Base-by-base conservation (phyloP, 2,888 invertebrate genomes). In the Nymphalis urticae region DNA sequence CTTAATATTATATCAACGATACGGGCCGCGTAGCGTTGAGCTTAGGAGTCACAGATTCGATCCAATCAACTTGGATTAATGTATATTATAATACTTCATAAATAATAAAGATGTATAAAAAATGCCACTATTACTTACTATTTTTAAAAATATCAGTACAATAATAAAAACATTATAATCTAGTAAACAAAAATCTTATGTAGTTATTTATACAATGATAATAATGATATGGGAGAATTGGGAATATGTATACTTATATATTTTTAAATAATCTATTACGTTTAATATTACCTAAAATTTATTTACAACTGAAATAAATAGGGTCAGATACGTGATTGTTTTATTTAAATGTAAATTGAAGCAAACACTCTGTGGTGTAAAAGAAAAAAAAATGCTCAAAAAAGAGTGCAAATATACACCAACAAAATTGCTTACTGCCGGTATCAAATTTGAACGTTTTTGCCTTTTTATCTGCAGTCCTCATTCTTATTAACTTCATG, bases 401-500 rank as follows among this genome's bases (percentile, higher is more conserved):
- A 65, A 69, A 73, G 56, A 62, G 71, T 71, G 71, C 71, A 64
- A 61, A 51, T 62, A 67, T 67, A 67, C 50, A 53, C 58, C 58
- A 58, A 58, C 59, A 65, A 54, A 75, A 72, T 76, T 78, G 85
- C 93, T 93, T 93, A 93, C 93, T 93, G 93, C 94, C 94, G 84
- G 94, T 94, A 93, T 94, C 94, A 90, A 94, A 94, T 93, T 86
- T 87, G 89, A 93, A 93, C 70, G 92, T 88, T 89, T 93, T 93
- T 81, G 89, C 85, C 85, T 91, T 92, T 92, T 92, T 93, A 89
- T 93, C 92, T 78, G 92, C 79, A 72, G 91, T 93, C 92, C 94
- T 93, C 90, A 94, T 94, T 88, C 94, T 92, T 90, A 94, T 94
- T 86, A 95, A 88, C 94, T 94, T 89, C 94, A 93, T 92, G 89